phyloP scores from a whole-genome alignment of 2,888 invertebrate genomes.

The Acanthosepion esculentum region DNA sequence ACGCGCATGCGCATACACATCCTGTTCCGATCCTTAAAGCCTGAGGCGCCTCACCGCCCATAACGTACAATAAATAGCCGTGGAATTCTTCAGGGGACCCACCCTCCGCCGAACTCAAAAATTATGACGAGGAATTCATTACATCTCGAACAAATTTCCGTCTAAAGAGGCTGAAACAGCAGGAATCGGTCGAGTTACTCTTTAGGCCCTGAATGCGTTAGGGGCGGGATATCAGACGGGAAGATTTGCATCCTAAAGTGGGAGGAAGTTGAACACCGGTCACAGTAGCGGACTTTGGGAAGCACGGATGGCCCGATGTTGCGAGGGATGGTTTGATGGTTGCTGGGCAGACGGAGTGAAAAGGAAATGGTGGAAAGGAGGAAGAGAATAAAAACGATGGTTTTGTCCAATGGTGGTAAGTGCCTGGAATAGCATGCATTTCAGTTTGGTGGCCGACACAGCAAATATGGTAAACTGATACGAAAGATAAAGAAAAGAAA shows the following conservation, averaged over 20 bases:
- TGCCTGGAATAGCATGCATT: not conserved
- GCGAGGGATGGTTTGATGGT: not conserved
- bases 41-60: not conserved
- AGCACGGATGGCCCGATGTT: not conserved
- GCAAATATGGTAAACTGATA: not conserved
- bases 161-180: conserved; percentile 47
- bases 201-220: not conserved
- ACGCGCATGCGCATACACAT: not conserved
- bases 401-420: not conserved
- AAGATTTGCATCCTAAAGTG: not conserved
- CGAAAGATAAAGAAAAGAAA: not conserved
- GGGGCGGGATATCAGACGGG: conserved; percentile 35
- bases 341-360: not conserved
- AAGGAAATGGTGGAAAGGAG: not conserved
- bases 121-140: conserved; percentile 46
- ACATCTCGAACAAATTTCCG: conserved; percentile 48
- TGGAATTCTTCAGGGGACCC: not conserved
- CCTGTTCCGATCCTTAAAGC: not conserved
- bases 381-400: not conserved
- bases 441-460: not conserved
- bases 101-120: not conserved
- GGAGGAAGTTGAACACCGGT: conserved; percentile 9
- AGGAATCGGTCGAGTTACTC: not conserved
- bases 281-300: not conserved
- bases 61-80: conserved; percentile 41